Conservation (phyloP, 2,797 vertebrate species). For the Myotis vivesi region DNA sequence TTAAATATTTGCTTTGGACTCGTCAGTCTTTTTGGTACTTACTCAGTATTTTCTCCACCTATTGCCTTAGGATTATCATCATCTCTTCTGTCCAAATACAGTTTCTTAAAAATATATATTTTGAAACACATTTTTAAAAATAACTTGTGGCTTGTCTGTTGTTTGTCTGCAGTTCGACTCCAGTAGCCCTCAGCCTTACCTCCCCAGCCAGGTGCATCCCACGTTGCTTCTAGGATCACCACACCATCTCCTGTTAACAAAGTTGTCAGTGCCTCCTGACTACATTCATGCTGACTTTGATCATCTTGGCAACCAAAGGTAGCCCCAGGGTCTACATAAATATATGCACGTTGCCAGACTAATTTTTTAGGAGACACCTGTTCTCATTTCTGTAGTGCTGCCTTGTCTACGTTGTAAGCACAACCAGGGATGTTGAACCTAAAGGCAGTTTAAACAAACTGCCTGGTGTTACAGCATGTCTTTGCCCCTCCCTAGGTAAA, state of each 20-base stretch:
- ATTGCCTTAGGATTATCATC: neutral
- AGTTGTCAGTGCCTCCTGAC: neutral
- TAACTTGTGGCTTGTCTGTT: neutral
- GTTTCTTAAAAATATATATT: neutral
- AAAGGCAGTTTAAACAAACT: slow-evolving; percentile 19
- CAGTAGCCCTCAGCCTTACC: neutral
- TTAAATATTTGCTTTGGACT: neutral
- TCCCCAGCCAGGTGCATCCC: neutral
- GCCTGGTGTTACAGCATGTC: neutral
- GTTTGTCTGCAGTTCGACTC: neutral
- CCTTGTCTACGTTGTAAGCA: slow-evolving; percentile 25
- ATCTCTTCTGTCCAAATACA: neutral
- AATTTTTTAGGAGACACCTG: slow-evolving; percentile 27
- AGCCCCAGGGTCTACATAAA: neutral
- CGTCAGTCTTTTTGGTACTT: neutral
- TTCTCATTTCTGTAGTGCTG: slow-evolving; percentile 35
- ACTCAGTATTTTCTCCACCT: neutral
- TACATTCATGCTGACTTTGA: slow-evolving; percentile 41
- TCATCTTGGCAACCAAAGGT: slow-evolving; percentile 24
- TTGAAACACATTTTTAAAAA: neutral
- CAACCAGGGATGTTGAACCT: neutral
- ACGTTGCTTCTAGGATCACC: neutral
- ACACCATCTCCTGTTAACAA: neutral
- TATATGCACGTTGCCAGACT: neutral
- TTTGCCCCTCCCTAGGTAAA: neutral